Conservation (phyloP, 2,113 vertebrate genomes). For the Tautogolabrus adspersus region DNA sequence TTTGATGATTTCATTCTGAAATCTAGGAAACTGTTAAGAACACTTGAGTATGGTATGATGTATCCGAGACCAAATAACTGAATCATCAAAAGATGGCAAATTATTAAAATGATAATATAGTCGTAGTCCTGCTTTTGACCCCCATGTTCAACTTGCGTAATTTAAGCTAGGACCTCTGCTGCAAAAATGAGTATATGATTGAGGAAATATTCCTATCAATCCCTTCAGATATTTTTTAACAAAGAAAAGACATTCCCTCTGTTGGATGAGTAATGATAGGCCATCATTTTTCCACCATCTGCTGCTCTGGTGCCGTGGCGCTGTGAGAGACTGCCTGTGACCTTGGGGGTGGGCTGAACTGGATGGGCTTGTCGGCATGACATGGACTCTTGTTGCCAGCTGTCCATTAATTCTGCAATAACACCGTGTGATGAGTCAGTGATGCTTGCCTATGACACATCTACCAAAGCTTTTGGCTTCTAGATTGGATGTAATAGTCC, state of each 20-base stretch:
- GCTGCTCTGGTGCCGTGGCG: slow-evolving; percentile 59
- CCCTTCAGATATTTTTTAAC: slow-evolving; percentile 7
- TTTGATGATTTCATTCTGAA: not conserved
- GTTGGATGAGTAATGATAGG: slow-evolving; percentile 62
- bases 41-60: not conserved
- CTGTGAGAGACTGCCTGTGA: slow-evolving; percentile 57
- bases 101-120: too few species aligned
- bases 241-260: slow-evolving; percentile 38
- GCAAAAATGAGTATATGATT: not conserved
- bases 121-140: too few species aligned
- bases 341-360: slow-evolving; percentile 59
- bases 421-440: slow-evolving; percentile 56
- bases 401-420: slow-evolving; percentile 65
- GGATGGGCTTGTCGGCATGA: slow-evolving; percentile 55
- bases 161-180: not conserved
- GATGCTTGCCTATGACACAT: slow-evolving; percentile 38
- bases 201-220: slow-evolving; percentile 10
- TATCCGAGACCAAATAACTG: not conserved
- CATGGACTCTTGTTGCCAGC: slow-evolving; percentile 69
- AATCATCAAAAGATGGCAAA: too few species aligned
- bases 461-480: slow-evolving; percentile 38
- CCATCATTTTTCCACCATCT: slow-evolving; percentile 68
- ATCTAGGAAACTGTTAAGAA: not conserved
- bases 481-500: slow-evolving; percentile 30
- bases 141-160: too few species aligned